Evolutionary conservation across 2,113 vertebrate genomes (phyloP).

Genomic region (Miniopterus natalensis): DNA sequence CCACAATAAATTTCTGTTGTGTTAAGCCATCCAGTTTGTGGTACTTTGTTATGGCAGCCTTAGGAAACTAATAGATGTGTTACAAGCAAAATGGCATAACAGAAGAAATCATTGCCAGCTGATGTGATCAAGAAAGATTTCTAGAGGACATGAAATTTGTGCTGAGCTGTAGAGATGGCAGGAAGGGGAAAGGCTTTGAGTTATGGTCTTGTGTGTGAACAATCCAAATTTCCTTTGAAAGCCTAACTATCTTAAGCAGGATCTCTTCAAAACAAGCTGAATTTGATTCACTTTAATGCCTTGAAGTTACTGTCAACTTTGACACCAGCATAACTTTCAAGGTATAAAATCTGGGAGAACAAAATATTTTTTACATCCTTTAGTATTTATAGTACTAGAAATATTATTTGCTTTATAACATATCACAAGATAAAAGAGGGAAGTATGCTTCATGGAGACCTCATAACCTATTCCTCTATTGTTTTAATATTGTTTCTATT

Average conservation of each 20-base stretch:
- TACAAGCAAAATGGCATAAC: background rate
- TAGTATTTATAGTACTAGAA: background rate
- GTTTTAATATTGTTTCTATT: too few relatives aligned
- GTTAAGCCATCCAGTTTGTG: background rate
- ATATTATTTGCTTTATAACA: background rate
- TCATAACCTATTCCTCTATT: background rate
- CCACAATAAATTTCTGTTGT: background rate
- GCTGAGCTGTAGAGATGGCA: background rate
- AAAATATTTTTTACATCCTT: background rate
- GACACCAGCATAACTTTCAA: background rate
- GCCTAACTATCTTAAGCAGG: background rate
- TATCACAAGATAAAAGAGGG: background rate
- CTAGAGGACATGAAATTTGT: background rate
- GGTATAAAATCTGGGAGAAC: background rate
- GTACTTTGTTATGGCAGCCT: background rate
- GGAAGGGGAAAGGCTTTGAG: background rate
- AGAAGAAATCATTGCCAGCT: background rate
- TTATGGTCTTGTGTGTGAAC: background rate
- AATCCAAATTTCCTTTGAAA: background rate
- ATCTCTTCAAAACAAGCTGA: background rate
- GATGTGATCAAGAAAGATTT: background rate
- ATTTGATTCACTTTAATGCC: background rate
- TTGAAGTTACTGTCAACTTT: background rate
- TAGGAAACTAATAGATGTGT: background rate
- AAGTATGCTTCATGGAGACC: background rate